phyloP scores from a whole-genome alignment of 2,888 invertebrate species.

The Seladonia tumulorum region DNA sequence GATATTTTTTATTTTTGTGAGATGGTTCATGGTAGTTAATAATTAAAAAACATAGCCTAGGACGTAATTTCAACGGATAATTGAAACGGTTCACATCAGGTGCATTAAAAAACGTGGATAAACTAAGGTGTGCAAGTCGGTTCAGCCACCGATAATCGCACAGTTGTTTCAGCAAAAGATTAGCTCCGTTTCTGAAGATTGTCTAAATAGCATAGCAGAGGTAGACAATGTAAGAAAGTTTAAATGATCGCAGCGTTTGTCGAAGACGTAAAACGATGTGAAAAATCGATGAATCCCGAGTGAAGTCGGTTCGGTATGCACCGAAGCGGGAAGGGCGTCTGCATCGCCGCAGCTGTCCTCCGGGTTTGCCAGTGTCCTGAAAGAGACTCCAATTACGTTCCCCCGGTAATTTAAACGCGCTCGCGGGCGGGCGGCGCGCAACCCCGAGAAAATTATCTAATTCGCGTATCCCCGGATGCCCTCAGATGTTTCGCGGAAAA shows the following conservation, averaged over 20 bases:
- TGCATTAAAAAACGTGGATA: no score
- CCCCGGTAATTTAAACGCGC: constrained; percentile 34
- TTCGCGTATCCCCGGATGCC: constrained; percentile 21
- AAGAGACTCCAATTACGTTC: constrained; percentile 43
- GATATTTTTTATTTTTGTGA: no score
- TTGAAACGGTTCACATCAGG: no score
- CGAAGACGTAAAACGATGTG: neutral
- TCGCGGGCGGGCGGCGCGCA: constrained; percentile 8
- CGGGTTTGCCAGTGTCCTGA: constrained; percentile 13
- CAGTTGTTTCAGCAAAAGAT: no score
- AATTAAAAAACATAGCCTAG: no score
- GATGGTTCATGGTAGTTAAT: no score
- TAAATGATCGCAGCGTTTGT: neutral
- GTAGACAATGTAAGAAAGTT: neutral
- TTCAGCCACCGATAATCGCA: no score
- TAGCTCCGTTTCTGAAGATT: no score
- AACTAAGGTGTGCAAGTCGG: no score
- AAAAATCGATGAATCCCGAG: constrained; percentile 9
- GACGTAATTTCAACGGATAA: no score
- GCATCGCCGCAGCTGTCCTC: neutral
- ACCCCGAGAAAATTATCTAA: constrained; percentile 42
- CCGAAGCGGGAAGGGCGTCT: neutral
- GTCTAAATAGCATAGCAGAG: no score
- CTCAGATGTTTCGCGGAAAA: constrained; percentile 41
- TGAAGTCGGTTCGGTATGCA: neutral